Conservation (phyloP, 64 coral and sea anemone genomes). For the Hydrozoanthus tunicans region DNA sequence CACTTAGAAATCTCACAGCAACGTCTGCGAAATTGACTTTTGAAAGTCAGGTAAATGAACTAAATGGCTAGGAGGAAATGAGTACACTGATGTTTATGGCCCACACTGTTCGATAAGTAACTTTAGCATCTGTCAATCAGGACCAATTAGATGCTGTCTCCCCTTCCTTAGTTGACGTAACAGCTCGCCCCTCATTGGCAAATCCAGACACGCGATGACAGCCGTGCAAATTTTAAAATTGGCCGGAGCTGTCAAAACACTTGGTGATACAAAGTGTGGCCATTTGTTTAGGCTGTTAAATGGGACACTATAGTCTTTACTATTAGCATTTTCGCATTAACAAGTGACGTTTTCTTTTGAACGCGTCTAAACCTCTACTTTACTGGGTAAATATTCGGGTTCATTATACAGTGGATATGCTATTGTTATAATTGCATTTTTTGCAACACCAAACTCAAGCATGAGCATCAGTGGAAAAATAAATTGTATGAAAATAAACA, state of each 20-base stretch:
- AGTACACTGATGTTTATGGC: slow-evolving; percentile 99
- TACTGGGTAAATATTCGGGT: slow-evolving; percentile 99
- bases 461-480: slow-evolving; percentile 55
- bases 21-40: slow-evolving; percentile 92
- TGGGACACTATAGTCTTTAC: slow-evolving; percentile 98
- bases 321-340: slow-evolving; percentile 99
- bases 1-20: slow-evolving; percentile 68
- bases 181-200: slow-evolving; percentile 97
- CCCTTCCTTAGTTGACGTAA: slow-evolving; percentile 96
- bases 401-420: slow-evolving; percentile 83
- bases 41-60: slow-evolving; percentile 97
- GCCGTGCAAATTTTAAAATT: slow-evolving; percentile 98
- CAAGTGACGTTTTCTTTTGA: slow-evolving; percentile 99
- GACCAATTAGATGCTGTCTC: slow-evolving; percentile 99
- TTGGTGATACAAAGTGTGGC: slow-evolving; percentile 99
- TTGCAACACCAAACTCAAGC: slow-evolving; percentile 81
- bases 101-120: slow-evolving; percentile 99
- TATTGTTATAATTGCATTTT: slow-evolving; percentile 98
- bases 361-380: slow-evolving; percentile 98
- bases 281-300: slow-evolving; percentile 99
- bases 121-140: slow-evolving; percentile 98
- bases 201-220: slow-evolving; percentile 97
- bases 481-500: slow-evolving; percentile 68
- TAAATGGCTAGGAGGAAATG: slow-evolving; percentile 98
- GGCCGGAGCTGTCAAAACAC: slow-evolving; percentile 95